phyloP scores from a whole-genome alignment of 2,113 vertebrate genomes.

The Sturnira hondurensis region DNA sequence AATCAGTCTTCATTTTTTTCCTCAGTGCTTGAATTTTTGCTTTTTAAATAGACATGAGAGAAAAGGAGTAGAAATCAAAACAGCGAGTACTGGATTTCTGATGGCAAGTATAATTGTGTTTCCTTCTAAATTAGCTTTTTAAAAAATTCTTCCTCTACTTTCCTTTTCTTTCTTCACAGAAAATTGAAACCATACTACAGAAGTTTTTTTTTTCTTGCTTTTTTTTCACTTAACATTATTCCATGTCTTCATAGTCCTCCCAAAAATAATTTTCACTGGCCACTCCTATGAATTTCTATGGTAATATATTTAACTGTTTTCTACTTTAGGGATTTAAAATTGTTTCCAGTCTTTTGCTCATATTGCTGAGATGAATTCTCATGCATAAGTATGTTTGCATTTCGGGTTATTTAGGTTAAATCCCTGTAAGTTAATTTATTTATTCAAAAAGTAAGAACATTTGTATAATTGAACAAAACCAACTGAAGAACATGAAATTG shows the following conservation, averaged over 20 bases:
- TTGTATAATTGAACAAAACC: neutral
- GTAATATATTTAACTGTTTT: neutral
- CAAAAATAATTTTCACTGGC: neutral
- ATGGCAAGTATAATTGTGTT: neutral
- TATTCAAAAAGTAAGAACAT: constrained; percentile 21
- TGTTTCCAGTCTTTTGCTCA: neutral
- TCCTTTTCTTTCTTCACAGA: constrained; percentile 11
- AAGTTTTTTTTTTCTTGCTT: neutral
- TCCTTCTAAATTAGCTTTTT: constrained; percentile 10
- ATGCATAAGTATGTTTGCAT: neutral
- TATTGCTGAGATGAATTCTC: neutral
- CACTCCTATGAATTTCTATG: neutral
- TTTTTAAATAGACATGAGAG: neutral
- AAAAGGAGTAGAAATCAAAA: neutral
- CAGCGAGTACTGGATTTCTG: neutral
- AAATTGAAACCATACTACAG: constrained; percentile 42
- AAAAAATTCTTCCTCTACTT: neutral
- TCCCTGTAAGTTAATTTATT: neutral
- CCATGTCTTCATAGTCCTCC: neutral
- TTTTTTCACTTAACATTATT: constrained; percentile 16
- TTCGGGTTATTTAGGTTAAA: neutral
- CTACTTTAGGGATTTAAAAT: neutral
- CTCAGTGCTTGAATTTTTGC: neutral
- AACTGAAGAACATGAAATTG: neutral
- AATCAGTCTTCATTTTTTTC: constrained; percentile 5